These are phyloP conservation scores for Aethes cnicana DNA, from an alignment of 2,888 invertebrate genomes.

Conservation along the genomic window DNA sequence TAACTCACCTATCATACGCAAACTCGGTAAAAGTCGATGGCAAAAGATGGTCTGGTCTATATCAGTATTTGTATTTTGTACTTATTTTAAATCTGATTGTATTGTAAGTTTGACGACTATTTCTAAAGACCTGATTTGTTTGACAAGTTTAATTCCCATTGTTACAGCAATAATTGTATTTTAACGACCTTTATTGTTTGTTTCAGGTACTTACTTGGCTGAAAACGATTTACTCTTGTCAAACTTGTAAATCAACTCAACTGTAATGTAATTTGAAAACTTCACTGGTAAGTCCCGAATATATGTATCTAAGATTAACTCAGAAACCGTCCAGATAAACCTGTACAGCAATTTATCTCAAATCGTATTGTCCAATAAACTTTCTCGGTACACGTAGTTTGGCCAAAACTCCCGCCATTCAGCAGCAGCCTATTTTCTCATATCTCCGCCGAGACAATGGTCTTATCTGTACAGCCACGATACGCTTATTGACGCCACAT, in stretches of 20 bases:
- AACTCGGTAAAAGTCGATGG: too few relatives aligned
- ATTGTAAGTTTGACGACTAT: too few relatives aligned
- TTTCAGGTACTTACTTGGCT: constrained; percentile 8
- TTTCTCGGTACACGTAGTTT: constrained; percentile 20
- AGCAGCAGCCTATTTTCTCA: constrained; percentile 28
- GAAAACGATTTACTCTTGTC: neutral
- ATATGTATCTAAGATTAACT: too few relatives aligned
- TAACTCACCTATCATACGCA: too few relatives aligned
- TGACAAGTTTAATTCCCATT: too few relatives aligned
- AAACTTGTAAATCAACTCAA: too few relatives aligned
- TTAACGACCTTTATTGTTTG: neutral
- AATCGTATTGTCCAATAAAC: constrained; percentile 25
- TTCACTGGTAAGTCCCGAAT: neutral
- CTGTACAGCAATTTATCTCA: neutral
- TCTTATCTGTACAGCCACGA: constrained; percentile 28
- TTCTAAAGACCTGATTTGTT: too few relatives aligned
- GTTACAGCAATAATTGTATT: too few relatives aligned
- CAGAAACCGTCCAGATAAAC: constrained; percentile 11
- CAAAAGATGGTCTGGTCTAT: too few relatives aligned
- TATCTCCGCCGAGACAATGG: constrained; percentile 29
- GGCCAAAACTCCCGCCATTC: constrained; percentile 20
- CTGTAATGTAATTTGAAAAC: neutral
- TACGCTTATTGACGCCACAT: constrained; percentile 29
- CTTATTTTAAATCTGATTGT: too few relatives aligned
- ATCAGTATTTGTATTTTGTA: too few relatives aligned